Base-by-base conservation (phyloP, 2,888 invertebrate genomes). In the Oxycera nigricornis region DNA sequence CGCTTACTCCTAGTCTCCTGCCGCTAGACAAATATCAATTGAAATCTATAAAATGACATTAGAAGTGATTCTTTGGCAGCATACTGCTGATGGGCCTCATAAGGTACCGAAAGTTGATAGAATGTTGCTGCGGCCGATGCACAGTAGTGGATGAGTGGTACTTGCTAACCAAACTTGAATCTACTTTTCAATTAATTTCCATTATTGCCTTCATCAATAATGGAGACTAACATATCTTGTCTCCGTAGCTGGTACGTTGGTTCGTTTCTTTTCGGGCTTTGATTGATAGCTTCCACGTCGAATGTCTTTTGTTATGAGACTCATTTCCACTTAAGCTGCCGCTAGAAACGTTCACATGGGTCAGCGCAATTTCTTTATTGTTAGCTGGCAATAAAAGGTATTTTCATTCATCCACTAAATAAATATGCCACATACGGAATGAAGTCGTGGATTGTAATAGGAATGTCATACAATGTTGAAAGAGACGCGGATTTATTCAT, bases 341-440 rank as follows among this genome's bases (percentile, higher is more conserved):
- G 65, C 67, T 22, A 52, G 70, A 70, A 52, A 30, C 52, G 70
- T 70, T 70, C 70, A 70, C 31, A 65, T 41, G 46, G 70, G 70
- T 70, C 70, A 70, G 55, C 70, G 70, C 52, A 70, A 70, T 70
- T 70, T 70, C 52, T 70, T 52, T 30, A 70, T 70, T 70, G 70
- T 70, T 70, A 70, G 22, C 52, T 55, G 52, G 35, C 24, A 70
- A 70, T 70, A 52, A 52, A 55, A 55, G 20, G 35, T 30, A 31
- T 55, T 68, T 68, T 35, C 31, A 70, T 70, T 70, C 70, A 70
- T 70, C 31, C 70, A 20, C 31, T 70, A 35, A 70, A 52, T 70
- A 70, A 70, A 70, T 70, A 70, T 55, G 31, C 70, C 70, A 70
- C 70, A 70, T 52, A 70, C 70, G 55, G 46, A 61, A 31, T 17